A percentile compares a stretch with the other conserved stretches of the same genome.
Conservation (phyloP, 2,113 vertebrate genomes). For the Origma solitaria region DNA sequence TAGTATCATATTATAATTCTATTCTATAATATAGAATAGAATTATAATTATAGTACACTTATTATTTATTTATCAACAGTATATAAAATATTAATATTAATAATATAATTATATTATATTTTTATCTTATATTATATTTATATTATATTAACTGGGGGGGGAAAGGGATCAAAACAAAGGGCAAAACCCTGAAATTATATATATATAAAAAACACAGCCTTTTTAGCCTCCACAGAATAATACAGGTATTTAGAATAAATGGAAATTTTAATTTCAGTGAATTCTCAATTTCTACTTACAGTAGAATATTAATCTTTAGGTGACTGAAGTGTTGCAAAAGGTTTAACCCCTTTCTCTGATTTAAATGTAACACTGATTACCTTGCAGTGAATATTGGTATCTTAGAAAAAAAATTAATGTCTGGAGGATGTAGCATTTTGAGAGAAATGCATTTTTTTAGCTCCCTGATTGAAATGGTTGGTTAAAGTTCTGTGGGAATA, state of each 20-base stretch:
- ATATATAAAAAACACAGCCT: too few relatives aligned
- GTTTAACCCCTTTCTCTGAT: not conserved
- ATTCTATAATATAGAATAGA: too few relatives aligned
- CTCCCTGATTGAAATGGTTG: not conserved
- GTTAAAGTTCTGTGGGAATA: not conserved
- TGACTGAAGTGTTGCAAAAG: not conserved
- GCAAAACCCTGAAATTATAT: not conserved
- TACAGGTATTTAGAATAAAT: not conserved
- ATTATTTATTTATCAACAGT: too few relatives aligned
- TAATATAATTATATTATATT: too few relatives aligned
- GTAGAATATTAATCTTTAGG: not conserved
- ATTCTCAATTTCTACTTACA: not conserved
- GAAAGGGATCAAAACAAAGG: not conserved
- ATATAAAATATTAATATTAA: too few relatives aligned
- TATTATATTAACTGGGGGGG: not conserved
- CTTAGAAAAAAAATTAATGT: not conserved
- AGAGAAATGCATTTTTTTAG: not conserved
- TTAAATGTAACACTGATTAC: not conserved
- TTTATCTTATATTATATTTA: too few relatives aligned
- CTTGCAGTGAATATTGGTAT: not conserved
- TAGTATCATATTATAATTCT: too few relatives aligned
- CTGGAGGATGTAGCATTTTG: not conserved
- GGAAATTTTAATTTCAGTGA: not conserved
- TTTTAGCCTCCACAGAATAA: not conserved
- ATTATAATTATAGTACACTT: too few relatives aligned